These are phyloP conservation scores for Heliconius erato DNA, from an alignment of 2,888 invertebrate species.

Conservation along the genomic window DNA sequence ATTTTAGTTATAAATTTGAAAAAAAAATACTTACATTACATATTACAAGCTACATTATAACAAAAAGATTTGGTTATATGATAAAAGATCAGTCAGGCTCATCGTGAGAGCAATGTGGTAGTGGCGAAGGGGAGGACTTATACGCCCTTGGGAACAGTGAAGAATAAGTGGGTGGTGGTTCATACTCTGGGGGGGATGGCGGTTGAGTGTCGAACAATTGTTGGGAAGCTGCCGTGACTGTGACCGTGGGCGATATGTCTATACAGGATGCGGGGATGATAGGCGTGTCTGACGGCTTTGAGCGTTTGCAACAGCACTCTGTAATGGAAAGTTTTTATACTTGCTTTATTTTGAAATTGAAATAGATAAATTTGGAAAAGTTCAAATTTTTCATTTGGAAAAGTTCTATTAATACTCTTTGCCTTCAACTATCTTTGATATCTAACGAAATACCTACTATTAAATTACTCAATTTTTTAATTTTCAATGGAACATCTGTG, in stretches of 20 bases:
- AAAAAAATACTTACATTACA: slow-evolving; percentile 19
- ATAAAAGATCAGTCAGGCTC: slow-evolving; percentile 67
- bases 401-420: no score
- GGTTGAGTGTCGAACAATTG: slow-evolving; percentile 74
- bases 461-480: no score
- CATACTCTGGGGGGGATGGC: slow-evolving; percentile 87
- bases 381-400: no score
- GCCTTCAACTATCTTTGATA: no score
- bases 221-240: slow-evolving; percentile 75
- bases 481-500: no score
- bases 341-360: no score
- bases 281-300: slow-evolving; percentile 80
- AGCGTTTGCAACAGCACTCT: slow-evolving; percentile 84
- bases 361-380: no score
- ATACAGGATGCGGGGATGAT: slow-evolving; percentile 82
- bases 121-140: slow-evolving; percentile 78
- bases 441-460: no score
- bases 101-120: slow-evolving; percentile 81
- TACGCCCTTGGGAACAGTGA: slow-evolving; percentile 87
- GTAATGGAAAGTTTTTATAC: slow-evolving; percentile 54
- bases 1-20: not conserved
- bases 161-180: slow-evolving; percentile 88
- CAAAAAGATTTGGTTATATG: slow-evolving; percentile 45
- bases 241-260: slow-evolving; percentile 78
- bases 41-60: slow-evolving; percentile 34